Base-by-base conservation (phyloP, 2,113 vertebrate species). In the Pteruthius melanotis region DNA sequence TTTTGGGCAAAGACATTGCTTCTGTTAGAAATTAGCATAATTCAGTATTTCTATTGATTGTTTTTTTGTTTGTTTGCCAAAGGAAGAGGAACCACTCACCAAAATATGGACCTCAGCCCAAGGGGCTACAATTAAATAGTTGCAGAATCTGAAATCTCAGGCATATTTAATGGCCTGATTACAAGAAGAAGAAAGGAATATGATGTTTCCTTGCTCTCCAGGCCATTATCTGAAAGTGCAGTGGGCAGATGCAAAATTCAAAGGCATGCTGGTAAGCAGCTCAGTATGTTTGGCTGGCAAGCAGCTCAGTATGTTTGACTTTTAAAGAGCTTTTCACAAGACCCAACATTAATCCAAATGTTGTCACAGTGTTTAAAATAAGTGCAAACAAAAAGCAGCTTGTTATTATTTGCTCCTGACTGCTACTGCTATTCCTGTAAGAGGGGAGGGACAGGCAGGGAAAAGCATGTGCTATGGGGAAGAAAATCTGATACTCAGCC, bases 261-360 rank as follows among this genome's bases (percentile, higher is more conserved):
- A 90, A 96, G 64, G 75, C 86, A 79, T 26, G 79, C 92, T 89
- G 64, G 59, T 85, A 90, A 91, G 93, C 89, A 83, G 80, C 87
- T 90, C 94, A n/a, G 83, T 47, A 7, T 9, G 35, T 74, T 74
- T 83, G 92, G 87, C 90, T 80, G 59, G 49, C 57, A 82, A 85
- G 89, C 87, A 89, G 87, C 91, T 94, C 95, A 47, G 87, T 31
- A 6, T 13, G 52, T 87, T 86, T 88, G 93, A 92, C 88, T 95
- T 92, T 83, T 88, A 82, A 89, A 95, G 80, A 82, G 93, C 86
- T 89, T 92, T 89, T 91, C 86, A 86, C 90, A 61, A 94, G 95
- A 79, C 76, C 93, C 45, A 37, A 60, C 89, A 68, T 87, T 93
- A 94, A 96, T 92, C 90, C 92, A 61, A 84, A 75, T 22, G 21